Evolutionary conservation across 2,888 invertebrate genomes (phyloP).

Genomic region (Cylloceria caligata): DNA sequence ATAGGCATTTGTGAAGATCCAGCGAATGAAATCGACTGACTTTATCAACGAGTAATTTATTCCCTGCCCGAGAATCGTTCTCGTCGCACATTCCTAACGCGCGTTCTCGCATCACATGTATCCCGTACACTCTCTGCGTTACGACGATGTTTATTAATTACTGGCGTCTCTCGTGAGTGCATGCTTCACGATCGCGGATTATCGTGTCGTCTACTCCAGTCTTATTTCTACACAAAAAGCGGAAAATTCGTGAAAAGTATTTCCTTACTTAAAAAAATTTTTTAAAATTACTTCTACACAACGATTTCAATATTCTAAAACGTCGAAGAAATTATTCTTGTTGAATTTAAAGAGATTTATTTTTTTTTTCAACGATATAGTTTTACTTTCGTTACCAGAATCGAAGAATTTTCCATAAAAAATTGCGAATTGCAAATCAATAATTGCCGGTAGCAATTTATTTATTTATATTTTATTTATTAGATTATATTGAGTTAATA

Average conservation of each 20-base stretch:
- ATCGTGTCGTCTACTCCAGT: slow-evolving; percentile 14
- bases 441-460: too few species aligned
- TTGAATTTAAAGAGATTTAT: neutral
- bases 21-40: slow-evolving; percentile 28
- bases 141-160: slow-evolving; percentile 65
- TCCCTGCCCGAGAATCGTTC: slow-evolving; percentile 23
- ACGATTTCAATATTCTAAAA: neutral
- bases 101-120: slow-evolving; percentile 4
- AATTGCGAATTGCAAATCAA: too few species aligned
- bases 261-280: neutral
- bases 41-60: slow-evolving; percentile 65
- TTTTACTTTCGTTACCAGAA: neutral
- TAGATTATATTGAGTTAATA: too few species aligned
- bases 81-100: slow-evolving; percentile 18
- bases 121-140: slow-evolving; percentile 37
- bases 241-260: neutral
- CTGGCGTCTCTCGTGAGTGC: slow-evolving; percentile 53
- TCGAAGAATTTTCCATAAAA: too few species aligned
- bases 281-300: too few species aligned
- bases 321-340: neutral
- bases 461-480: too few species aligned
- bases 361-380: neutral
- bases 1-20: slow-evolving; percentile 12
- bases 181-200: slow-evolving; percentile 31
- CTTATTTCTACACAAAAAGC: neutral